Evolutionary conservation across 2,797 vertebrate species (phyloP).

Genomic region (Ctenopoma multispine): DNA sequence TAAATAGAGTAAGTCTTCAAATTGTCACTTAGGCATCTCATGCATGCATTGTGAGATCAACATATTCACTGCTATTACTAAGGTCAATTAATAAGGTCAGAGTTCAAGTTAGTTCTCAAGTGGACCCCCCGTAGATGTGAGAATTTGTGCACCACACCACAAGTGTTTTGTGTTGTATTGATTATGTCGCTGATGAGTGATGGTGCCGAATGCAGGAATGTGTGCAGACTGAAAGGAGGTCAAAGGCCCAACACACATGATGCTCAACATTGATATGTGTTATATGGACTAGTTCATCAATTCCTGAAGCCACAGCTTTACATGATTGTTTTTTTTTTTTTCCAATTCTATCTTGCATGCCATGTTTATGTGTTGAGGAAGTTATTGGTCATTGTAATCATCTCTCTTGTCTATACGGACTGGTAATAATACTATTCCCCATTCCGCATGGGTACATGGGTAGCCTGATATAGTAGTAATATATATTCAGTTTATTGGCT

Average conservation of each 20-base stretch:
- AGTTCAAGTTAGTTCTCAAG: slow-evolving; percentile 71
- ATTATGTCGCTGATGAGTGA: slow-evolving; percentile 66
- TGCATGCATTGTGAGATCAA: slow-evolving; percentile 54
- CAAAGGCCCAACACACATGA: slow-evolving; percentile 16
- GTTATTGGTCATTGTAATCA: neutral
- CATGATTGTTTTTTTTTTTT: neutral
- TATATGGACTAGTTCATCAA: neutral
- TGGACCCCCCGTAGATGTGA: slow-evolving; percentile 60
- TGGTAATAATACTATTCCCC: too few relatives aligned
- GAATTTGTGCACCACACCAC: slow-evolving; percentile 52
- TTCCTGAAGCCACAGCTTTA: neutral
- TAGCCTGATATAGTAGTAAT: too few relatives aligned
- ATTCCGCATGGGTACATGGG: too few relatives aligned
- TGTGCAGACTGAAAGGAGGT: slow-evolving; percentile 21
- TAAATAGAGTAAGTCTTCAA: slow-evolving; percentile 34
- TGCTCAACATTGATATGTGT: neutral
- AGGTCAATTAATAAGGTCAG: slow-evolving; percentile 62
- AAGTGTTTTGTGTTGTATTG: slow-evolving; percentile 44
- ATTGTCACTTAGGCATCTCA: slow-evolving; percentile 68
- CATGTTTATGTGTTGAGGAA: neutral
- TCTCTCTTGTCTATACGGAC: too few relatives aligned
- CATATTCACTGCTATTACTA: slow-evolving; percentile 45
- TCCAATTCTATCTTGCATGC: too few relatives aligned
- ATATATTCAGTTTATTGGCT: too few relatives aligned
- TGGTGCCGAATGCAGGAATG: slow-evolving; percentile 51